Conservation (phyloP, 1,140 invertebrate genomes). For the Ladona fulva region DNA sequence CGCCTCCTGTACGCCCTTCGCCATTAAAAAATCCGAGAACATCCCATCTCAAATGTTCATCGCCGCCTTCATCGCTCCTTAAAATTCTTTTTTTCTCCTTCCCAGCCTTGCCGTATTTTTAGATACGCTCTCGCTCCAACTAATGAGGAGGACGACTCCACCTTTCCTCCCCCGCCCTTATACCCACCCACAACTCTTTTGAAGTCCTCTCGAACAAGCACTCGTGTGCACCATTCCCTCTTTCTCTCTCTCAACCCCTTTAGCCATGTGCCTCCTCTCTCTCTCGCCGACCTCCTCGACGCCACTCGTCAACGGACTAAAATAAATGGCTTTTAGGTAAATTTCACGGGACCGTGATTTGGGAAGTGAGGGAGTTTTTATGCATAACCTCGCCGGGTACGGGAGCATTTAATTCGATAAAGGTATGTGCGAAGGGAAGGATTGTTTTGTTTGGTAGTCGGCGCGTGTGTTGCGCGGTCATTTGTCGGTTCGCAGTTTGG, state of each 20-base stretch:
- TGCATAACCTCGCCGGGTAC: too few relatives aligned
- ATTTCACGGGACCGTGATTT: not conserved
- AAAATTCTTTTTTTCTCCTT: not conserved
- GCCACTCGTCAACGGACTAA: not conserved
- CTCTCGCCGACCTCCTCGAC: not conserved
- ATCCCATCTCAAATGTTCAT: too few relatives aligned
- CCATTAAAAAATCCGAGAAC: too few relatives aligned
- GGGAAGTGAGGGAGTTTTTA: not conserved
- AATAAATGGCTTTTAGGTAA: slow-evolving; percentile 6
- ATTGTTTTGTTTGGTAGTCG: too few relatives aligned
- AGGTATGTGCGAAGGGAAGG: too few relatives aligned
- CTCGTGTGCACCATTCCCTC: not conserved
- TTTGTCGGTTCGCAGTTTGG: too few relatives aligned
- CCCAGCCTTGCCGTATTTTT: not conserved
- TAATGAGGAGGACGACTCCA: not conserved
- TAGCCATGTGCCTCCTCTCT: not conserved
- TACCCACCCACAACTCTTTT: not conserved
- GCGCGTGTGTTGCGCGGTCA: too few relatives aligned
- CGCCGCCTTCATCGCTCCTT: too few relatives aligned
- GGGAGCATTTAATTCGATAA: too few relatives aligned
- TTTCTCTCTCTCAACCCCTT: not conserved
- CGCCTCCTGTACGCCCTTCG: too few relatives aligned
- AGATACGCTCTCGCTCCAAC: not conserved
- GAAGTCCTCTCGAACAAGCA: not conserved
- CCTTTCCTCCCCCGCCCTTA: not conserved